phyloP scores from a whole-genome alignment of 37 sponge, comb jelly and placozoan genomes.

The Mnemiopsis leidyi region DNA sequence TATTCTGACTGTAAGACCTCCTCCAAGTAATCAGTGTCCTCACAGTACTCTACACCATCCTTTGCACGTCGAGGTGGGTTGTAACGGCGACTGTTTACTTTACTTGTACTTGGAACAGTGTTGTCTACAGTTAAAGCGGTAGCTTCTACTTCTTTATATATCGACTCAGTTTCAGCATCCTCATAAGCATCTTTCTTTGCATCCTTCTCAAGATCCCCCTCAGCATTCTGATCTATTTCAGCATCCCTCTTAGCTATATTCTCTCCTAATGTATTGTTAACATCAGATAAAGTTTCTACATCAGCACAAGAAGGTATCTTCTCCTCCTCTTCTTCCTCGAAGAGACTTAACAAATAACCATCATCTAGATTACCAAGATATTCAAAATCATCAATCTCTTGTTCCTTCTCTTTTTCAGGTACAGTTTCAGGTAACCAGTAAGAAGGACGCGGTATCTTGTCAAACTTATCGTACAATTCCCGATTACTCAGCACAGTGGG shows the following conservation, averaged over 20 bases:
- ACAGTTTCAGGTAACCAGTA: not conserved
- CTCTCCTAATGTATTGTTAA: not conserved
- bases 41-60: not conserved
- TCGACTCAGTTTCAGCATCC: not conserved
- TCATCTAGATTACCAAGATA: not conserved
- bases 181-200: not conserved
- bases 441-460: not conserved
- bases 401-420: not conserved
- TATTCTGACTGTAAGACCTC: not conserved
- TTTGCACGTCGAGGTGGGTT: not conserved
- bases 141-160: no score
- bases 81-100: not conserved
- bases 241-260: not conserved
- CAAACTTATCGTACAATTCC: not conserved
- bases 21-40: not conserved
- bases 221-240: not conserved
- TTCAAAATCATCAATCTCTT: slow-evolving; percentile 42
- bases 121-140: no score
- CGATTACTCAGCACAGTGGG: not conserved
- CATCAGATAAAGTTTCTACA: not conserved
- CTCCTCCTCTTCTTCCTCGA: not conserved
- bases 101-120: no score
- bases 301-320: not conserved
- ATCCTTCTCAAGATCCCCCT: not conserved
- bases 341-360: not conserved